Evolutionary conservation across 2,797 vertebrate genomes (phyloP).

Genomic region (Leucoraja ocellata): DNA sequence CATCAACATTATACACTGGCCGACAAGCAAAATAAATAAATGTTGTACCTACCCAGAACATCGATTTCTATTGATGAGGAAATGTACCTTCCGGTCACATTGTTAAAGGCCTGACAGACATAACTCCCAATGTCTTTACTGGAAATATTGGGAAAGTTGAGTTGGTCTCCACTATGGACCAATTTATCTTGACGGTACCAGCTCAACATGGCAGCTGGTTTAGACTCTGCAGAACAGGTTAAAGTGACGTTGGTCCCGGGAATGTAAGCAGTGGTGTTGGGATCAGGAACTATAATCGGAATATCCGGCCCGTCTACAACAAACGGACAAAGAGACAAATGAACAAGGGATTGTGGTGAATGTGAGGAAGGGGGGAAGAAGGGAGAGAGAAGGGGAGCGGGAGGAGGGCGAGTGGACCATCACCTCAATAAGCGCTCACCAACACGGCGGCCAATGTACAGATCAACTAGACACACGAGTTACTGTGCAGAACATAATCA

Average conservation of each 20-base stretch:
- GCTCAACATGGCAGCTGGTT: background rate
- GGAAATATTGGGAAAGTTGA: background rate
- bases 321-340: too few relatives aligned
- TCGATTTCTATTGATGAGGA: background rate
- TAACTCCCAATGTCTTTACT: background rate
- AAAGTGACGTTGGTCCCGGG: background rate
- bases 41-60: slow-evolving; percentile 10
- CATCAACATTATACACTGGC: too few relatives aligned
- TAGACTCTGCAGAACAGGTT: background rate
- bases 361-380: too few relatives aligned
- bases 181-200: background rate
- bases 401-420: too few relatives aligned
- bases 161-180: background rate
- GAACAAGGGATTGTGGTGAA: too few relatives aligned
- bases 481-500: too few relatives aligned
- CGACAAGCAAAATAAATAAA: background rate
- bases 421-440: too few relatives aligned
- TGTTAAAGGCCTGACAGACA: too few relatives aligned
- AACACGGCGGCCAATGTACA: too few relatives aligned
- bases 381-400: too few relatives aligned
- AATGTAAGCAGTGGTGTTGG: background rate
- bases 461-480: too few relatives aligned
- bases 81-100: slow-evolving; percentile 8
- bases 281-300: background rate
- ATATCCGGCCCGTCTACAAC: too few relatives aligned